A percentile compares a stretch with the other conserved stretches of the same genome.
Evolutionary conservation across 2,113 vertebrate species (phyloP).

Genomic region (Panurus biarmicus): DNA sequence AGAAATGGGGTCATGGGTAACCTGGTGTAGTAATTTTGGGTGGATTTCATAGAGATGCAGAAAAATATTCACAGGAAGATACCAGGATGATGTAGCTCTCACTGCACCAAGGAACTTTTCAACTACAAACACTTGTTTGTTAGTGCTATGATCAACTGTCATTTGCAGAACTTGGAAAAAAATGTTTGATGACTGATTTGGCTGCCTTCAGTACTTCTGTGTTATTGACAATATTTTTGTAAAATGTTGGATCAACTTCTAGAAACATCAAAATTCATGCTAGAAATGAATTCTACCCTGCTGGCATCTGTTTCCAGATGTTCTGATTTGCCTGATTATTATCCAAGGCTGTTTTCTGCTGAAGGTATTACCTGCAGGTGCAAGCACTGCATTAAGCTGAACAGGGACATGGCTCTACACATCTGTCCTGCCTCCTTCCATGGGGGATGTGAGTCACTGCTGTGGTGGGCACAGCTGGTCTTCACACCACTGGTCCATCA

Average conservation of each 20-base stretch:
- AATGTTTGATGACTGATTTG: neutral
- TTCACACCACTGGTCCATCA: rapidly evolving
- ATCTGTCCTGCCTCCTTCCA: neutral
- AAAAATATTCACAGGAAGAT: neutral
- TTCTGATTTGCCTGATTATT: neutral
- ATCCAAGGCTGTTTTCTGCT: neutral
- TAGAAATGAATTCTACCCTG: neutral
- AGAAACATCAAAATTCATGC: neutral
- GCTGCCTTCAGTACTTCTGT: neutral
- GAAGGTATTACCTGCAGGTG: neutral
- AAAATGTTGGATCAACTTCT: neutral
- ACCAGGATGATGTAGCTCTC: neutral
- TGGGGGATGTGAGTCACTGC: neutral
- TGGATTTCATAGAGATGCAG: neutral
- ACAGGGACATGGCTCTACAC: neutral
- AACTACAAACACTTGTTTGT: neutral
- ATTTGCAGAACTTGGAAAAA: neutral
- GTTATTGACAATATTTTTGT: neutral
- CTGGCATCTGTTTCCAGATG: neutral
- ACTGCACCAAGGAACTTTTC: neutral
- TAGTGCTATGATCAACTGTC: neutral
- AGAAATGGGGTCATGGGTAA: neutral
- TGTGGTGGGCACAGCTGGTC: neutral
- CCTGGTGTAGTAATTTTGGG: neutral
- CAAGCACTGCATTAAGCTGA: neutral